Percentiles rank a stretch among this genome's conserved stretches.
phyloP scores from a whole-genome alignment of 2,797 vertebrate species.

The Clarias pachynema region DNA sequence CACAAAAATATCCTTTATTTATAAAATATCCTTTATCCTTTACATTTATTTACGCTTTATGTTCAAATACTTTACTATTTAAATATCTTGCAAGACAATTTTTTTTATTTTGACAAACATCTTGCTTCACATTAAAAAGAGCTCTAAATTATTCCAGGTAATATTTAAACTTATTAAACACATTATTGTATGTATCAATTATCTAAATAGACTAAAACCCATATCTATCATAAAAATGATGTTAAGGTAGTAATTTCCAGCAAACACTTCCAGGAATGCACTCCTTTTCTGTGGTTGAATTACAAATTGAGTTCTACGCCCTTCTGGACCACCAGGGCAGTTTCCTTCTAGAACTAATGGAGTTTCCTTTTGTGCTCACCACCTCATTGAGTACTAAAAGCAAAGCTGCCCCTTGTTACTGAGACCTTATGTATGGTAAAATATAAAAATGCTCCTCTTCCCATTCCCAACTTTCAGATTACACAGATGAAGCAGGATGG shows the following conservation, averaged over 20 bases:
- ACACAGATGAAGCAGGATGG: background rate
- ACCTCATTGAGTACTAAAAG: background rate
- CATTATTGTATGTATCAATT: background rate
- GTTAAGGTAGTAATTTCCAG: background rate
- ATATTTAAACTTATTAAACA: background rate
- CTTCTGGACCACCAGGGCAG: background rate
- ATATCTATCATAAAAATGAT: background rate
- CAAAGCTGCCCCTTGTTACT: background rate
- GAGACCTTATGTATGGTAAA: background rate
- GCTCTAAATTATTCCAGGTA: background rate
- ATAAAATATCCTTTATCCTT: no score
- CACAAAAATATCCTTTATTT: background rate
- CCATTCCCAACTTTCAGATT: background rate
- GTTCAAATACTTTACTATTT: background rate
- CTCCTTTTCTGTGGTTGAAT: slow-evolving; percentile 6
- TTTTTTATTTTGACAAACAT: background rate
- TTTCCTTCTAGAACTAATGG: background rate
- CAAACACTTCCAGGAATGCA: background rate
- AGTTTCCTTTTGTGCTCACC: background rate
- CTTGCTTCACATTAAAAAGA: background rate
- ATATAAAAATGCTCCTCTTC: background rate
- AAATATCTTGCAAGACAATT: background rate
- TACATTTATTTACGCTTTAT: background rate
- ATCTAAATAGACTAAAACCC: background rate
- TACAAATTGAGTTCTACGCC: background rate